Evolutionary conservation across 2,113 vertebrate species (phyloP).

Genomic region (Oxygymnocypris stewartii): DNA sequence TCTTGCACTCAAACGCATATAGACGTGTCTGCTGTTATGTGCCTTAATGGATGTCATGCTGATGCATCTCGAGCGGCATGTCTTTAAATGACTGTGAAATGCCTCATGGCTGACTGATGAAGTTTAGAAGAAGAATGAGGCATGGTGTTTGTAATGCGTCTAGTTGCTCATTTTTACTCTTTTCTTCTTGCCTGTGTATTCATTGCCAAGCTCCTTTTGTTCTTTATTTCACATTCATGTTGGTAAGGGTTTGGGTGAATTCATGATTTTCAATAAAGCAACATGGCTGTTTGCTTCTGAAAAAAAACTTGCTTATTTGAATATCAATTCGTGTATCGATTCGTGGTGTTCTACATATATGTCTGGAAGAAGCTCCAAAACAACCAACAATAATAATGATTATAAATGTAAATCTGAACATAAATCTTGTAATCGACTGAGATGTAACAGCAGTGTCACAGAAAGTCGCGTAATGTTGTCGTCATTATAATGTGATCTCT

Average conservation of each 20-base stretch:
- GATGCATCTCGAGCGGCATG: conserved; percentile 31
- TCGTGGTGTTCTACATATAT: not conserved
- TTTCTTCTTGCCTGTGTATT: not conserved
- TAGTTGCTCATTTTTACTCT: conserved; percentile 27
- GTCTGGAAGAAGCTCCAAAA: not conserved
- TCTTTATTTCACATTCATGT: not conserved
- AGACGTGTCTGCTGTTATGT: conserved; percentile 34
- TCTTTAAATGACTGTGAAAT: conserved; percentile 30
- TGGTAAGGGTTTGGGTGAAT: too few species aligned
- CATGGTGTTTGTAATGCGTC: conserved; percentile 21
- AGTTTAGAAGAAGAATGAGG: not conserved
- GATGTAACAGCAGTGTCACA: too few species aligned
- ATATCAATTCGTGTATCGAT: not conserved
- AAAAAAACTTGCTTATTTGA: not conserved
- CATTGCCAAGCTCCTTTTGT: not conserved
- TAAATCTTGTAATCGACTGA: not conserved
- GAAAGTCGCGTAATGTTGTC: conserved; percentile 28
- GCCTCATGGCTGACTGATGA: not conserved
- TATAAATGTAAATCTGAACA: not conserved
- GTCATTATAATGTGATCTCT: conserved; percentile 34
- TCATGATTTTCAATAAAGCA: not conserved
- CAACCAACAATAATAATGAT: not conserved
- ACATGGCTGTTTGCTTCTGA: not conserved
- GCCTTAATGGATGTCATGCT: conserved; percentile 51
- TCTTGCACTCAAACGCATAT: conserved; percentile 35